Evolutionary conservation across 2,888 invertebrate genomes (phyloP), one percentile per base, ranked within the genome.

Genomic region (Uropetala carovei): DNA sequence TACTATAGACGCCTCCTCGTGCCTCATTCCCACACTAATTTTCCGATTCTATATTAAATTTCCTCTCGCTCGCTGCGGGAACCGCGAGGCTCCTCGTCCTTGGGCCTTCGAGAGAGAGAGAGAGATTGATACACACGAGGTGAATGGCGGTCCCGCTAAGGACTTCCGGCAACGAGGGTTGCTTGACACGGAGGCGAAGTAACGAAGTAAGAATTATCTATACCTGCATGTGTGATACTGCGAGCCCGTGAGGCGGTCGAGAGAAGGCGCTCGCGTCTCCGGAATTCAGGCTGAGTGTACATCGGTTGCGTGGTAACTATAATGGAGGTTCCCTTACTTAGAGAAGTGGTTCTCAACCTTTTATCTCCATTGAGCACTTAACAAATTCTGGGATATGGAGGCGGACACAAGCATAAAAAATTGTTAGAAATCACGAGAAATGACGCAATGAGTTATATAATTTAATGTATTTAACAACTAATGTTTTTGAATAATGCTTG

Each of bases 91-190:
- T 16, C 7, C 18, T 0, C 64, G 64, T 68, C 68, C 68, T 68
- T 68, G 68, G n/a, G n/a, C n/a, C n/a, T n/a, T n/a, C n/a, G n/a
- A n/a, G n/a, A n/a, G n/a, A n/a, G n/a, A 68, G 11, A 68, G n/a
- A 8, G 68, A 68, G 68, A 68, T 68, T 68, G 68, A 68, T 68
- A 68, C 22, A 68, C 22, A 43, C 43, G 18, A 68, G 68, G 10
- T 68, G 68, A n/a, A 68, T 68, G 68, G 22, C 68, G 68, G 68
- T 68, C 18, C n/a, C n/a, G 68, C 68, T 68, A n/a, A 68, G 68
- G 68, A n/a, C 68, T n/a, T 68, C 68, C 68, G n/a, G 68, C 68
- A n/a, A 9, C 64, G 18, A 18, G 64, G 18, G 64, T 64, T 64
- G 64, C 64, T 64, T n/a, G 64, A 68, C 68, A 68, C 68, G 68